Evolutionary conservation across 1,140 invertebrate genomes (phyloP), one percentile per base, ranked within the genome.

Genomic region (Camponotus vicinus): DNA sequence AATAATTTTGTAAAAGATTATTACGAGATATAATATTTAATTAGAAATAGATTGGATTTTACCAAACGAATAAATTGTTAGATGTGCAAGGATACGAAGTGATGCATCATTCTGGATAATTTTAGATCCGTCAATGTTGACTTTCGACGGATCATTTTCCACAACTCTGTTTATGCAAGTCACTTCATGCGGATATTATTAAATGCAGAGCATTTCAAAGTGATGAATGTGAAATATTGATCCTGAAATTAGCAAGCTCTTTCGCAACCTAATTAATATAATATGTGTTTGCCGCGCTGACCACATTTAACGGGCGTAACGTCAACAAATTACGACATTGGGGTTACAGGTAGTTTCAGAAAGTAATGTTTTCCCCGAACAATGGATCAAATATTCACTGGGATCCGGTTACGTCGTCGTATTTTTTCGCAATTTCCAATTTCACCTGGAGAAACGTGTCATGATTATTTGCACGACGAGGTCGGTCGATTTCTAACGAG

Each of bases 251-350:
- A 80, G 45, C 45, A 27, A 55, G 45, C 77, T 69, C 77, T 69
- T 80, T 80, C 57, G 34, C 64, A 80, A 80, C 6, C n/a, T 69
- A 80, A 70, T 70, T 80, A 80, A 80, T 55, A 67, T 34, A n/a
- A 34, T 80, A 45, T 64, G 59, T 78, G 75, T 79, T 55, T 69
- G 49, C n/a, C 11, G 27, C 27, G 55, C 77, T 55, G 34, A 40
- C 13, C 64, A 3, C 69, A 21, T 69, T 69, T 32, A 70, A 69
- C 34, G 34, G n/a, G 27, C 32, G 15, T 67, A 69, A 67, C 34
- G 9, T 79, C 63, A 55, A 69, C 63, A 79, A 52, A 67, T 67
- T 67, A 49, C 0, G 9, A 7, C n/a, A 79, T 18, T 2, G 55
- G 18, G 15, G 15, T 15, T 69, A 79, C 8, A 67, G 13, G 2